Evolutionary conservation across 2,888 invertebrate species (phyloP).

Genomic region (Incurvaria masculella): DNA sequence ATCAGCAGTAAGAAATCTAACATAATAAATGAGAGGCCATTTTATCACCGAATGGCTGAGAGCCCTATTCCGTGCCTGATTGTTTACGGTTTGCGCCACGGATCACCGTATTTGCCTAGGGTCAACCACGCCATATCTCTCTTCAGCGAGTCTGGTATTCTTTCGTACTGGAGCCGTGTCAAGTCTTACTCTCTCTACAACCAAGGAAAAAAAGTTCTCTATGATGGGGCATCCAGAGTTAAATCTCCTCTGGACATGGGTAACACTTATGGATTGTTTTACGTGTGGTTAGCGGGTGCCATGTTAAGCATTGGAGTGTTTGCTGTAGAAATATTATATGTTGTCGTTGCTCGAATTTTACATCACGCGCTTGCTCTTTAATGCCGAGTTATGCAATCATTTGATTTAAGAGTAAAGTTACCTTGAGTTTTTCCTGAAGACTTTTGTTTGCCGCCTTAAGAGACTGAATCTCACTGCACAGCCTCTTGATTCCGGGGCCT

Average conservation of each 20-base stretch:
- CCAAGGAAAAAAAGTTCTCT: constrained; percentile 18
- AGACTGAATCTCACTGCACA: constrained; percentile 56
- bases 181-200: constrained; percentile 28
- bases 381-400: background rate
- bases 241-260: constrained; percentile 33
- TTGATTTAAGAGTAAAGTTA: constrained; percentile 3
- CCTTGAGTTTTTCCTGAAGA: constrained; percentile 66
- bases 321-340: constrained; percentile 24
- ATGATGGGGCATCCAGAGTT: constrained; percentile 24
- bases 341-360: background rate
- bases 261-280: constrained; percentile 47
- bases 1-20: constrained; percentile 30
- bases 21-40: constrained; percentile 35
- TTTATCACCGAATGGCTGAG: constrained; percentile 45
- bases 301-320: constrained; percentile 28
- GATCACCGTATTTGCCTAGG: constrained; percentile 52
- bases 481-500: constrained; percentile 45
- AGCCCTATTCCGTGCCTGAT: constrained; percentile 56
- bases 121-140: constrained; percentile 42
- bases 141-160: constrained; percentile 50
- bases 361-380: background rate
- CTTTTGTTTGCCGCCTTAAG: constrained; percentile 61
- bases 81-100: constrained; percentile 55
- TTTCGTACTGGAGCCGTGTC: constrained; percentile 34
- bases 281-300: constrained; percentile 30